Base-by-base conservation (phyloP, 1,140 invertebrate genomes). In the Danaus plexippus region DNA sequence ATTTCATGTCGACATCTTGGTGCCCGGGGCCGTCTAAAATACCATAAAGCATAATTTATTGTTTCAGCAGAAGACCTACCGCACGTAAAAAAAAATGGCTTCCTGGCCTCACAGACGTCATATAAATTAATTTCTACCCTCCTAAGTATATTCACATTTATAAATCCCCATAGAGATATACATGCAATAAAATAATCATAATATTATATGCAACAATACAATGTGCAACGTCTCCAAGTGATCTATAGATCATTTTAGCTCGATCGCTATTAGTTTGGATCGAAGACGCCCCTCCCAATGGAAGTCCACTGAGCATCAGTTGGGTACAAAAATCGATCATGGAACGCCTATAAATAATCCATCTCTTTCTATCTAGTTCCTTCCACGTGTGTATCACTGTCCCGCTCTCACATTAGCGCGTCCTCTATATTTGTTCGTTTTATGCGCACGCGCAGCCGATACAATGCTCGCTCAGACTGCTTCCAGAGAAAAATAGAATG, bases 281-380 rank as follows among this genome's bases (percentile, higher is more conserved):
- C 72, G 55, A 41, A 52, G 8, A 61, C 46, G 75, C 77, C 71
- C 78, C 83, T 75, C 83, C 83, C 66, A 73, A 69, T 79, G 50
- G 69, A 83, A 84, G 78, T 80, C 75, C 83, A 83, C 77, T 86
- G 83, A 82, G 65, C 83, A 78, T 86, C 79, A 86, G 84, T 86
- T 86, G 83, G 83, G 70, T 68, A 66, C 67, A 60, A 71, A 73
- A 75, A 64, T 75, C 61, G 71, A 81, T 62, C 64, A 66, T 63
- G 74, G 63, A 79, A 80, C 83, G 80, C 83, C 83, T 75, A 71
- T 74, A 59, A 47, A 57, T 57, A 51, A 32, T 8, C 54, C 49
- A 22, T 81, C 75, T 73, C 73, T 52, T 46, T 84, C 70, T 50
- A 7, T 43, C 48, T 6, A 22, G 47, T 10, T n/a, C 1, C 8